Evolutionary conservation across 2,888 invertebrate species (phyloP).

Genomic region (Meliscaeva auricollis): DNA sequence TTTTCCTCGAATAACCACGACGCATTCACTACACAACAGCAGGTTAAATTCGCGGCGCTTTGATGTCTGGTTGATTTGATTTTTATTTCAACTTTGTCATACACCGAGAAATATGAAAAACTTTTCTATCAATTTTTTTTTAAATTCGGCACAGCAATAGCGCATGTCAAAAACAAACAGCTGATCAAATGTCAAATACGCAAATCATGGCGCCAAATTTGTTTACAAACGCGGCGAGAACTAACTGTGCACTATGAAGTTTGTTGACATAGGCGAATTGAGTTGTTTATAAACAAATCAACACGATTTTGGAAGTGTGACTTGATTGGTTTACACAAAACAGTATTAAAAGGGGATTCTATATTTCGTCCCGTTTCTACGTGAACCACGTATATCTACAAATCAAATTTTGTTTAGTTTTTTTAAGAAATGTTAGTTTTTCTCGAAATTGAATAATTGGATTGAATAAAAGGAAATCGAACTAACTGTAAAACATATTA

Average conservation of each 20-base stretch:
- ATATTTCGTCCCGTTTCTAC: too few species aligned
- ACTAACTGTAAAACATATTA: too few species aligned
- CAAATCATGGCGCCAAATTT: slow-evolving; percentile 12
- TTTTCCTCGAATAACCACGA: slow-evolving; percentile 38
- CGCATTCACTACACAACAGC: slow-evolving; percentile 19
- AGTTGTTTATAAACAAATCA: slow-evolving; percentile 44
- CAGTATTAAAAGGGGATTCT: not conserved
- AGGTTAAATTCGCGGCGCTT: slow-evolving; percentile 60
- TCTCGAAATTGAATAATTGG: too few species aligned
- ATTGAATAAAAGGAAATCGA: too few species aligned
- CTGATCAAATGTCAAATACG: slow-evolving; percentile 49
- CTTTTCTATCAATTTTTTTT: slow-evolving; percentile 28
- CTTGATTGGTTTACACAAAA: slow-evolving; percentile 18
- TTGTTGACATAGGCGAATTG: slow-evolving; percentile 40
- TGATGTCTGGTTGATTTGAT: slow-evolving; percentile 48
- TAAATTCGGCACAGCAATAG: slow-evolving; percentile 7
- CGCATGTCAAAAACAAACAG: slow-evolving; percentile 60
- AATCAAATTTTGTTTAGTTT: too few species aligned
- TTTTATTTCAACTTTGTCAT: slow-evolving; percentile 16
- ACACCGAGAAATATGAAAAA: not conserved
- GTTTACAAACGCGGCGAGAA: slow-evolving; percentile 14
- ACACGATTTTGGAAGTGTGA: not conserved
- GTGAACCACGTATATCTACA: too few species aligned
- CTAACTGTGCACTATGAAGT: slow-evolving; percentile 21
- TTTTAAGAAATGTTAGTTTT: too few species aligned